Evolutionary conservation across 2,113 vertebrate genomes (phyloP).

Genomic region (Illadopsis cleaveri): DNA sequence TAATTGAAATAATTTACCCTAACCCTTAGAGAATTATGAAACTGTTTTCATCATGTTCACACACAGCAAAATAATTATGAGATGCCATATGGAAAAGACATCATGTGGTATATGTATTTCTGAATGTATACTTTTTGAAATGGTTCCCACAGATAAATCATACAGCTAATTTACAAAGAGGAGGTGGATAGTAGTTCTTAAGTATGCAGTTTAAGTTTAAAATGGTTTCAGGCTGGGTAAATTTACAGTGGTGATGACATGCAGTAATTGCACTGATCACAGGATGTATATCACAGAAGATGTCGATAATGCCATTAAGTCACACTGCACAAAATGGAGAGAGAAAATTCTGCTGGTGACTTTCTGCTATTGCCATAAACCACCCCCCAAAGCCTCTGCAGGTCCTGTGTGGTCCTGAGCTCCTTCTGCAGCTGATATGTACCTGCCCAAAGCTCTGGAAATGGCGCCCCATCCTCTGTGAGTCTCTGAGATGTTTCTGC

Average conservation of each 20-base stretch:
- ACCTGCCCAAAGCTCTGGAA: neutral
- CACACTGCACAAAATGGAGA: neutral
- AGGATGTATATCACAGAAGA: conserved; percentile 57
- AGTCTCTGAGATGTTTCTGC: neutral
- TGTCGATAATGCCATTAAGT: conserved; percentile 49
- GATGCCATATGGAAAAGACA: conserved; percentile 87
- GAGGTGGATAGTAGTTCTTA: conserved; percentile 73
- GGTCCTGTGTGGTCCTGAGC: neutral
- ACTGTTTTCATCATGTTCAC: conserved; percentile 87
- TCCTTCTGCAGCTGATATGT: neutral
- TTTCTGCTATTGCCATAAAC: neutral
- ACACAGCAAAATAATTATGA: conserved; percentile 85
- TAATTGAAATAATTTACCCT: conserved; percentile 91
- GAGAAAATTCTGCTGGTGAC: neutral
- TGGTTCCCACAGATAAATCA: conserved; percentile 81
- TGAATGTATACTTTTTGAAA: conserved; percentile 81
- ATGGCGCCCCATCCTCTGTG: neutral
- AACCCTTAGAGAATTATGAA: conserved; percentile 85
- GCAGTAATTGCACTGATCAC: conserved; percentile 68
- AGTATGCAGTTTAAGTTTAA: conserved; percentile 68
- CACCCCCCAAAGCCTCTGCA: neutral
- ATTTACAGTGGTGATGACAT: conserved; percentile 72
- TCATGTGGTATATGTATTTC: conserved; percentile 82
- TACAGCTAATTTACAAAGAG: conserved; percentile 77
- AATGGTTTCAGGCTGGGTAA: conserved; percentile 70